Base-by-base conservation (phyloP, 1,140 invertebrate genomes). In the Lucilia sericata region DNA sequence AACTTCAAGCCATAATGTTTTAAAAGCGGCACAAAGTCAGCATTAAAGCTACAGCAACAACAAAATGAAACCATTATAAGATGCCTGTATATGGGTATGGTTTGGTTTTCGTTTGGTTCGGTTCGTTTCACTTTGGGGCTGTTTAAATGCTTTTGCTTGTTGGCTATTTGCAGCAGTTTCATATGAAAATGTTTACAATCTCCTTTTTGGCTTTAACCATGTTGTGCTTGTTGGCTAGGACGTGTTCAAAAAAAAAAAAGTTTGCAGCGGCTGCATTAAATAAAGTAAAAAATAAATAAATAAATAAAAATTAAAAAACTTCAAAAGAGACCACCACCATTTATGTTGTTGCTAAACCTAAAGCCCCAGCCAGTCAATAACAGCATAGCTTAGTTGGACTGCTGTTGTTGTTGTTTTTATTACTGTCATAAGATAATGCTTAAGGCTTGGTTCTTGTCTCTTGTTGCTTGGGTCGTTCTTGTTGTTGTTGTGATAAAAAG, bases 271-370 rank as follows among this genome's bases (percentile, higher is more conserved):
- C n/a, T 74, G n/a, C 19, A 25, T 12, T 30, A 30, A 30, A 30
- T 30, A 30, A 30, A 30, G 21, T 8, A 21, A n/a, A 19, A 49
- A 78, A 8, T 65, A 30, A 30, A 13, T n/a, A 30, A 30, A 30
- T n/a, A 30, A 30, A 2, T 30, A 30, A 30, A 30, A 30, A 30
- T n/a, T n/a, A 30, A 30, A 30, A 30, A 30, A 65, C 36, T 78
- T 78, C 75, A 78, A 78, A 78, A 78, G 75, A 78, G 75, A 78
- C 75, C 75, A 76, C 74, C 74, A 76, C 30, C 74, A 65, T 65
- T 65, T 65, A 65, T 65, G 60, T 34, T 47, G 17, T 25, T 10
- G 7, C 25, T 30, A 30, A 30, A 30, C 17, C 17, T 19, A 49
- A n/a, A 19, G 25, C 25, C 74, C 17, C 4, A 13, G 14, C 75